Base-by-base conservation (phyloP, 2,797 vertebrate species). In the Propithecus perrieri region DNA sequence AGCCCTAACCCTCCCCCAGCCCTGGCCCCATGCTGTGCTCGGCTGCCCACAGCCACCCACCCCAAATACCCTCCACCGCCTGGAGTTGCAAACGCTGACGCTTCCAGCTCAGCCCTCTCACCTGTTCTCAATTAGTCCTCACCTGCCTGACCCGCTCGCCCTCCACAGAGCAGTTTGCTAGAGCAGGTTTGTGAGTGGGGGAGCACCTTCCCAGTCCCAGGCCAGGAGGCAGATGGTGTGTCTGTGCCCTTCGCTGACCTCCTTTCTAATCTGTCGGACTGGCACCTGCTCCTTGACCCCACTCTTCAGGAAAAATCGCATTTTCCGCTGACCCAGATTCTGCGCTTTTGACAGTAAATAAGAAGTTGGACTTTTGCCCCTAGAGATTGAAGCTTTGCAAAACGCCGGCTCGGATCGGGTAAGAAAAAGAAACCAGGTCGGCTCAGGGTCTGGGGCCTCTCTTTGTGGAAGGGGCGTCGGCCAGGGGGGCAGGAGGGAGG, bases 301-400 rank as follows among this genome's bases (percentile, higher is more conserved):
- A 18, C 48, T 79, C 28, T 81, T 59, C 76, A 7, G 20, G 83
- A 20, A 90, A 92, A 84, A 71, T 46, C 41, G 5, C 33, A 18
- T 48, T 95, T 94, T 91, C 89, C 26, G 11, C 57, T 96, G 95
- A 97, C 96, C 96, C 91, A 97, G 94, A 97, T 95, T 97, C 88
- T 46, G 35, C 0, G 33, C 61, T 78, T 97, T 94, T 95, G 67
- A 92, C 46, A 26, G 26, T 75, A 69, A 85, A 74, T 87, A 67
- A 94, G 92, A 92, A 94, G 59, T 81, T 55, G 35, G 57, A 65
- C 43, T 96, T 92, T 57, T 48, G 65, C 72, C 95, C 50, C 74
- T 50, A 43, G 92, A 96, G 81, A 83, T 0, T 12, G 87, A 95
- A 85, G 67, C 81, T 96, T 88, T 96, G 50, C 74, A 91, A 96